A percentile compares a stretch with the other conserved stretches of the same genome.
Conservation (phyloP, 1,140 invertebrate genomes). For the Kradibia gibbosae region DNA sequence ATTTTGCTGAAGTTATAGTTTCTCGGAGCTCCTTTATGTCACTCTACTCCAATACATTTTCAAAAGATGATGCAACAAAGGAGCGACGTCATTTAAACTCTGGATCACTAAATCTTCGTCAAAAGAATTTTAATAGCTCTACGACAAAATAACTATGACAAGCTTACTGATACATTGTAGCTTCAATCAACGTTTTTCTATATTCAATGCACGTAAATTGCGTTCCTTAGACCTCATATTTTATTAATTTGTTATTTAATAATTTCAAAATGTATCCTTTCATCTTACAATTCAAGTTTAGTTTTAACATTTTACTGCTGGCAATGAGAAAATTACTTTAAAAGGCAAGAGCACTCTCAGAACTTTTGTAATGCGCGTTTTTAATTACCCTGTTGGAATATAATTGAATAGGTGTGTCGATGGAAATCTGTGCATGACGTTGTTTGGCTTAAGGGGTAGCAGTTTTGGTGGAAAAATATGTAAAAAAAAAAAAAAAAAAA, state of each 20-base stretch:
- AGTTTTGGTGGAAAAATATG: slow-evolving; percentile 1
- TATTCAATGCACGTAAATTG: no score
- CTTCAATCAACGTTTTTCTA: no score
- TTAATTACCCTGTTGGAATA: slow-evolving; percentile 21
- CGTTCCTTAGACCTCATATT: no score
- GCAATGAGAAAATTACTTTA: background rate
- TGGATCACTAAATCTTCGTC: background rate
- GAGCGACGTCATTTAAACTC: background rate
- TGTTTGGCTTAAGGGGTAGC: slow-evolving; percentile 29
- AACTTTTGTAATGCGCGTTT: background rate
- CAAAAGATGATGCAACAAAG: slow-evolving; percentile 4
- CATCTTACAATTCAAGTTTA: background rate
- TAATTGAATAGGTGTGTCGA: slow-evolving; percentile 20
- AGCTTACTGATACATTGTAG: no score
- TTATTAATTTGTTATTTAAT: no score
- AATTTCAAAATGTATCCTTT: background rate
- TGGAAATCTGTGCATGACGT: slow-evolving; percentile 28
- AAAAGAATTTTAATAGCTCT: background rate
- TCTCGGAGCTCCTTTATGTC: background rate
- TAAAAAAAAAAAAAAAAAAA: slow-evolving; percentile 1
- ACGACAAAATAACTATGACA: background rate
- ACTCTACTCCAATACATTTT: background rate
- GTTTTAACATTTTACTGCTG: background rate
- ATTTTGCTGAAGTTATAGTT: background rate
- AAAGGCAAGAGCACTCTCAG: background rate